phyloP scores from a whole-genome alignment of 2,797 vertebrate species.

The Sebastes oblongus region DNA sequence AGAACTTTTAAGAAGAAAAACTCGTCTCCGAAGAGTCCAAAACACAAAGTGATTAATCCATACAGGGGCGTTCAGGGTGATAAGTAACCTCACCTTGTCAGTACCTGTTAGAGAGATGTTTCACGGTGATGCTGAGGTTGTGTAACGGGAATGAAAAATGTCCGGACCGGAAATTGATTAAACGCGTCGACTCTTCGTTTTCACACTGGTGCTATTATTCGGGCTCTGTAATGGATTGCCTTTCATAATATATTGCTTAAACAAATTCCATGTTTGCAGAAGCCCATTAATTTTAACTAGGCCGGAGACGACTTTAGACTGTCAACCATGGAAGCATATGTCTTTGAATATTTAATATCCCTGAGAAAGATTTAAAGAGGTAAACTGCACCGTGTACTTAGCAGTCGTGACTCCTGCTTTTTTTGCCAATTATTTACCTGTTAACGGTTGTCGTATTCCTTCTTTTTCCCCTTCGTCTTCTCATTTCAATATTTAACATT shows the following conservation, averaged over 20 bases:
- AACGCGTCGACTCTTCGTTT: neutral
- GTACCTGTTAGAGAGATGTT: neutral
- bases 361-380: neutral
- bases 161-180: conserved; percentile 1
- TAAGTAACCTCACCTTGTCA: neutral
- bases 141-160: conserved; percentile 19
- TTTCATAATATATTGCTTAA: conserved; percentile 4
- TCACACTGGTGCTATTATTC: neutral
- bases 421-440: neutral
- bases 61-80: fast-evolving
- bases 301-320: conserved; percentile 17
- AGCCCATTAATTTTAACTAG: conserved; percentile 13
- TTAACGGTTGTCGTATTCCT: neutral
- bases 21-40: neutral
- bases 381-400: neutral
- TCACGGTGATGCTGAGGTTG: neutral
- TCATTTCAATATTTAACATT: neutral
- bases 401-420: neutral
- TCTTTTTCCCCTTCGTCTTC: neutral
- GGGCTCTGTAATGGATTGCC: conserved; percentile 8
- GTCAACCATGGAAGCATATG: neutral
- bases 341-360: conserved; percentile 21
- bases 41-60: neutral
- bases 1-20: neutral
- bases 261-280: conserved; percentile 14